A percentile compares a stretch with the other conserved stretches of the same genome.
These are phyloP conservation scores for Enteromius mattozi DNA, from an alignment of 2,797 vertebrate species.

Conservation along the genomic window DNA sequence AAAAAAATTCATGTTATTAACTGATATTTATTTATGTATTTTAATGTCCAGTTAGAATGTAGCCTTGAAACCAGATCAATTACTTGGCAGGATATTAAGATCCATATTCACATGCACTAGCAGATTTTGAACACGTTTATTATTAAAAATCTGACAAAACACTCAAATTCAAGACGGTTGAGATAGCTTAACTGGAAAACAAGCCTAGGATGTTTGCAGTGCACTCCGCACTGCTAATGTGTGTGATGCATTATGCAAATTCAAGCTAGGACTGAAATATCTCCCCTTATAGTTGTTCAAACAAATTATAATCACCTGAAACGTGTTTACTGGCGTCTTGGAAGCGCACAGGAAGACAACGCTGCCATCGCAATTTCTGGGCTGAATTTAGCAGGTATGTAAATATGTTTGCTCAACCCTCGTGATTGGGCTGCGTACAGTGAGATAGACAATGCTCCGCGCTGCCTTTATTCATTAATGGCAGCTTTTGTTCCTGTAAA, in stretches of 20 bases:
- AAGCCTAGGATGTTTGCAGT: not conserved
- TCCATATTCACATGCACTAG: not conserved
- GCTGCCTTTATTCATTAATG: slow-evolving; percentile 63
- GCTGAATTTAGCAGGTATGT: slow-evolving; percentile 35
- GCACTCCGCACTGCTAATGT: not conserved
- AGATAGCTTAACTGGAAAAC: not conserved
- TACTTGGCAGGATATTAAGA: not conserved
- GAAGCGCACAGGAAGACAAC: not conserved
- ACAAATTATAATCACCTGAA: slow-evolving; percentile 15
- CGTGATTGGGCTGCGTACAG: slow-evolving; percentile 35
- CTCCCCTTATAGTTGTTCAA: not conserved
- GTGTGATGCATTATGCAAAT: not conserved
- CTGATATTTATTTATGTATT: too few species aligned
- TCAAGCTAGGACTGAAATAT: not conserved
- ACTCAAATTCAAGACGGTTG: not conserved
- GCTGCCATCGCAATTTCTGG: not conserved
- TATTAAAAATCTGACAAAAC: not conserved
- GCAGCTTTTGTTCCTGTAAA: slow-evolving; percentile 65
- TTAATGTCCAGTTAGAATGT: not conserved
- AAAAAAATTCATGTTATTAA: not conserved
- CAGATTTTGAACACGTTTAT: not conserved
- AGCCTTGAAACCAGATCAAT: not conserved
- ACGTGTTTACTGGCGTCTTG: not conserved
- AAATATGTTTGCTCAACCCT: slow-evolving; percentile 46
- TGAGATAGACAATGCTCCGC: slow-evolving; percentile 55